These are phyloP conservation scores for Nemotelus pantherinus DNA, from an alignment of 2,888 invertebrate genomes.

Conservation along the genomic window DNA sequence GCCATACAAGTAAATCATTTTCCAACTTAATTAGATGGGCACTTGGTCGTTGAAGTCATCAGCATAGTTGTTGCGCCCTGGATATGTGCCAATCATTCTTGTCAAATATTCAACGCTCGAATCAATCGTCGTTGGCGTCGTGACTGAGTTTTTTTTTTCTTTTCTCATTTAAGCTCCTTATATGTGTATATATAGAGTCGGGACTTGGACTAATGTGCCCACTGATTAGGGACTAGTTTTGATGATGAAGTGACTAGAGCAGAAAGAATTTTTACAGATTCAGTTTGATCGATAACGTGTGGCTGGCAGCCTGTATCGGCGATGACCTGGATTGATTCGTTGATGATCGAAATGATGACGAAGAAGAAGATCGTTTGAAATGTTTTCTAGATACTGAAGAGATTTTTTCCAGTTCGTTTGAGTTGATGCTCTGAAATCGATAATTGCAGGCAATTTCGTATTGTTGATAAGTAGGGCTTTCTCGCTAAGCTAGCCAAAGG, in stretches of 20 bases:
- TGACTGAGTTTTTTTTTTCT: constrained; percentile 13
- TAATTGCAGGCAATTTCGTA: neutral
- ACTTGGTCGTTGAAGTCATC: neutral
- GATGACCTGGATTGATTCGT: neutral
- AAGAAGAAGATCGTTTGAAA: constrained; percentile 5
- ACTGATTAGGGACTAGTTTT: neutral
- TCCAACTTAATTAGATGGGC: constrained; percentile 31
- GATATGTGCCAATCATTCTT: constrained; percentile 38
- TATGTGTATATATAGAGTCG: neutral
- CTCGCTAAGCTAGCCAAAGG: too few species aligned
- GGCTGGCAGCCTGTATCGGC: too few species aligned
- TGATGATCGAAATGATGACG: too few species aligned
- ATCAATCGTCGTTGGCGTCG: constrained; percentile 11
- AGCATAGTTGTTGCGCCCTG: too few species aligned
- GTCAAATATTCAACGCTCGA: constrained; percentile 28
- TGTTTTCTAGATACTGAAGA: neutral
- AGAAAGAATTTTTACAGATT: neutral
- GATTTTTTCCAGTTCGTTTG: neutral
- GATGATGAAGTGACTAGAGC: constrained; percentile 17
- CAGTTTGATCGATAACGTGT: constrained; percentile 14
- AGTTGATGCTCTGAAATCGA: neutral
- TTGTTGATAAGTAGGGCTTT: too few species aligned
- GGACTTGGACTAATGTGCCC: neutral
- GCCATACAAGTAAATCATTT: constrained; percentile 39
- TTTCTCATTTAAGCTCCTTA: neutral